These are phyloP conservation scores for Atta colombica DNA, from an alignment of 1,140 invertebrate genomes.

Conservation along the genomic window DNA sequence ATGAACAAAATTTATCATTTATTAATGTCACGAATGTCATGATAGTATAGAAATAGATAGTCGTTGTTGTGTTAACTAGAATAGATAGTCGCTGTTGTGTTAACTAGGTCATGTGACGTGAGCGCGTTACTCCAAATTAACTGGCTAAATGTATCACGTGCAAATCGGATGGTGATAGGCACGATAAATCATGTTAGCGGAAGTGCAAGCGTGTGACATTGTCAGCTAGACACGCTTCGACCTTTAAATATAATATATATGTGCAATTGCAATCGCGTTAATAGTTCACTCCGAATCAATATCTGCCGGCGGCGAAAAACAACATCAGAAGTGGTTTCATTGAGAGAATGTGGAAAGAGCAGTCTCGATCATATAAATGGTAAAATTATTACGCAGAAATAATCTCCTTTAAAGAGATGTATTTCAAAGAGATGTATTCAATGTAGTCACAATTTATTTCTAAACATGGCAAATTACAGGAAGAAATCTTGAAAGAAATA, in stretches of 20 bases:
- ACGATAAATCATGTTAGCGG: conserved; percentile 49
- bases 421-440: no score
- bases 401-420: neutral
- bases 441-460: neutral
- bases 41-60: neutral
- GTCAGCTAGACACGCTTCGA: conserved; percentile 27
- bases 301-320: neutral
- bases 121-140: neutral
- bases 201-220: conserved; percentile 32
- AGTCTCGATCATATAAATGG: neutral
- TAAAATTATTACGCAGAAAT: neutral
- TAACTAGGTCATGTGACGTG: neutral
- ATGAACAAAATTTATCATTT: conserved; percentile 25
- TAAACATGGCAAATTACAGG: neutral
- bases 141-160: conserved; percentile 3
- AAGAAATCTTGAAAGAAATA: neutral
- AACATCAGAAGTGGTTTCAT: neutral
- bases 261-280: neutral
- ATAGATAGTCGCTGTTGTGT: neutral
- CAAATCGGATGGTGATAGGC: conserved; percentile 18
- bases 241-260: neutral
- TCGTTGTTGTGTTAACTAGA: conserved; percentile 8
- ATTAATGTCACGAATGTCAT: neutral
- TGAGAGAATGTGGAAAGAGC: neutral
- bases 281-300: conserved; percentile 32